phyloP scores from a whole-genome alignment of 2,113 vertebrate genomes.

The Leptocoma aspasia region DNA sequence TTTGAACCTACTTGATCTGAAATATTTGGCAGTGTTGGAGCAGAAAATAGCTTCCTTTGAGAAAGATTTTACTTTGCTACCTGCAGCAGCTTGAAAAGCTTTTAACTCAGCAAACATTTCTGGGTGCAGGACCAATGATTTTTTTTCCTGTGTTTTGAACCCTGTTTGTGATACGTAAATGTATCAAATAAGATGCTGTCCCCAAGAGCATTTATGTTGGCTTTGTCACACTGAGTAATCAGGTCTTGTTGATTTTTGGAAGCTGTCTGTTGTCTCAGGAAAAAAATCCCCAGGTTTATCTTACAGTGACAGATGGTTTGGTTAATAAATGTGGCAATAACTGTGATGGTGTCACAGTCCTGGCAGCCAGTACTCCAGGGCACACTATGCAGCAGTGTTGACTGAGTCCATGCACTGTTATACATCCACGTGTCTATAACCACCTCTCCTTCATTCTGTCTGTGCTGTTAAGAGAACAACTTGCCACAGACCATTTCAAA shows the following conservation, averaged over 20 bases:
- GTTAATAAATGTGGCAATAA: neutral
- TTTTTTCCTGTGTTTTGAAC: neutral
- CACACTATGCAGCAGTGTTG: fast-evolving
- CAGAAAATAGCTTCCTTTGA: neutral
- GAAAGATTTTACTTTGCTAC: neutral
- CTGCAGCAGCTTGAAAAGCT: neutral
- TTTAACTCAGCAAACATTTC: neutral
- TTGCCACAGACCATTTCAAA: neutral
- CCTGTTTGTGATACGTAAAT: neutral
- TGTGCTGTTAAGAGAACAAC: neutral
- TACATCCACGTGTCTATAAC: neutral
- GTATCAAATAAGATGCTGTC: neutral
- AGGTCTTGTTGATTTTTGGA: constrained; percentile 16
- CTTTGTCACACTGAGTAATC: neutral
- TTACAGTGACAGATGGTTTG: constrained; percentile 34
- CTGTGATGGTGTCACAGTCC: neutral
- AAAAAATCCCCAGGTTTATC: neutral
- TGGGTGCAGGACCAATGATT: neutral
- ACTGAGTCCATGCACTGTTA: neutral
- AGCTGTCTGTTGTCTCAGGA: neutral
- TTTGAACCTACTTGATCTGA: neutral
- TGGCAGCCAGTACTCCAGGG: neutral
- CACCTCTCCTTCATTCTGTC: neutral
- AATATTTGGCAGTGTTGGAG: neutral
- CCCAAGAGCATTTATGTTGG: neutral